Conservation (phyloP, 2,797 vertebrate genomes). For the Crenichthys baileyi region DNA sequence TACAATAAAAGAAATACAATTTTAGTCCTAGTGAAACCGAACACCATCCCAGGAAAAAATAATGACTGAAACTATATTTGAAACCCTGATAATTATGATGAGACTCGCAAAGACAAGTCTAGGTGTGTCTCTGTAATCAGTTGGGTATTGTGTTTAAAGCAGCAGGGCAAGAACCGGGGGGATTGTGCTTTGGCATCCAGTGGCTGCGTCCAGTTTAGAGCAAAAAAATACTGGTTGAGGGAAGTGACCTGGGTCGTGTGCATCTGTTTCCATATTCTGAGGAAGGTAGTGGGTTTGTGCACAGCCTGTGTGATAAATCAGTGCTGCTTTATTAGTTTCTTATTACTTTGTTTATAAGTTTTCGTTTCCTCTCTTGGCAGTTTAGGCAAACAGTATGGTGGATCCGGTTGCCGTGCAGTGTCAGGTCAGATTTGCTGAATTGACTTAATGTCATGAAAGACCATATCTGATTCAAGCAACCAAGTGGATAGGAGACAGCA, state of each 20-base stretch:
- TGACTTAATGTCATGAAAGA: not conserved
- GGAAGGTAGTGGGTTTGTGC: not conserved
- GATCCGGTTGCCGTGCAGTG: not conserved
- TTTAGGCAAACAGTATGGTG: not conserved
- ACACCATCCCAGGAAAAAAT: not conserved
- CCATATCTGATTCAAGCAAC: not conserved
- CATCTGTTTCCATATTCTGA: not conserved
- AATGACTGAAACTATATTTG: not conserved
- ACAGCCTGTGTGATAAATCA: not conserved
- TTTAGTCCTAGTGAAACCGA: not conserved
- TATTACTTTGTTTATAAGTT: not conserved
- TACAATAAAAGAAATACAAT: not conserved
- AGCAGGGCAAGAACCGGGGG: not conserved
- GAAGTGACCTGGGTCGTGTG: not conserved
- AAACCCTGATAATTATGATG: not conserved
- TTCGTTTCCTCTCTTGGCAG: not conserved
- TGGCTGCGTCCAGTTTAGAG: not conserved
- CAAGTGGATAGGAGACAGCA: not conserved
- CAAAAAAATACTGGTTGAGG: not conserved
- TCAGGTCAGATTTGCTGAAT: not conserved
- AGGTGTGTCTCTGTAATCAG: slow-evolving; percentile 12
- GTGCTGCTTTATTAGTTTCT: not conserved
- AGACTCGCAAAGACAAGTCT: not conserved
- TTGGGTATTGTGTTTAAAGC: slow-evolving; percentile 6
- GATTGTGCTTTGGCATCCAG: not conserved